A percentile compares a stretch with the other conserved stretches of the same genome.
Conservation (phyloP, 2,888 invertebrate species). For the Thalpophila matura region DNA sequence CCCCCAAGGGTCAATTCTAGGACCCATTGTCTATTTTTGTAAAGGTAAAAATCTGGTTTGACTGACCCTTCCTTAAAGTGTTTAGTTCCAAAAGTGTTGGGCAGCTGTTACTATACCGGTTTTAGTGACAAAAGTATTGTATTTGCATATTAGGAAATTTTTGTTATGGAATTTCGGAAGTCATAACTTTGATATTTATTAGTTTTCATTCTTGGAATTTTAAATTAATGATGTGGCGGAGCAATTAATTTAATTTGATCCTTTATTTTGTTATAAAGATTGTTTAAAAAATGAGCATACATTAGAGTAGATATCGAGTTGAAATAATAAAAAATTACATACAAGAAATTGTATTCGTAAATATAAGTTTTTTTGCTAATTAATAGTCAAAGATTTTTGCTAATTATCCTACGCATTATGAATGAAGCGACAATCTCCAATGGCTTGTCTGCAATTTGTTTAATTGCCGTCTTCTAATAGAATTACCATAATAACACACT, state of each 20-base stretch:
- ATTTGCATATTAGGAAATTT: slow-evolving; percentile 65
- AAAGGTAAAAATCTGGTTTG: slow-evolving; percentile 88
- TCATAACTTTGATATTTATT: slow-evolving; percentile 49
- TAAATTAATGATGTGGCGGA: slow-evolving; percentile 3
- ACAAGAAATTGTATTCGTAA: too few species aligned
- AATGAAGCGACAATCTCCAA: too few species aligned
- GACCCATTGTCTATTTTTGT: slow-evolving; percentile 81
- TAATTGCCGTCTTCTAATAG: too few species aligned
- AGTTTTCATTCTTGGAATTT: slow-evolving; percentile 15
- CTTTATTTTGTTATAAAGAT: neutral
- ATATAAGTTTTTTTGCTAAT: too few species aligned
- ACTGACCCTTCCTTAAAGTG: slow-evolving; percentile 88
- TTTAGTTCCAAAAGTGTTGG: slow-evolving; percentile 70
- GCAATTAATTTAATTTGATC: neutral
- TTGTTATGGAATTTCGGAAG: slow-evolving; percentile 48
- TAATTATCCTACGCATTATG: too few species aligned
- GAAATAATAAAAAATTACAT: neutral
- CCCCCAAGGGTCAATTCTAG: slow-evolving; percentile 85
- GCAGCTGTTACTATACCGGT: slow-evolving; percentile 83
- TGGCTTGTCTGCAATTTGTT: too few species aligned
- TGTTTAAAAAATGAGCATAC: neutral
- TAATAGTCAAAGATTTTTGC: too few species aligned
- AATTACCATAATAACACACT: too few species aligned
- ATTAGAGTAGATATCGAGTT: neutral
- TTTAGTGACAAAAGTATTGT: slow-evolving; percentile 69